Evolutionary conservation across 2,113 vertebrate genomes (phyloP).

Genomic region (Hystrix cristata): DNA sequence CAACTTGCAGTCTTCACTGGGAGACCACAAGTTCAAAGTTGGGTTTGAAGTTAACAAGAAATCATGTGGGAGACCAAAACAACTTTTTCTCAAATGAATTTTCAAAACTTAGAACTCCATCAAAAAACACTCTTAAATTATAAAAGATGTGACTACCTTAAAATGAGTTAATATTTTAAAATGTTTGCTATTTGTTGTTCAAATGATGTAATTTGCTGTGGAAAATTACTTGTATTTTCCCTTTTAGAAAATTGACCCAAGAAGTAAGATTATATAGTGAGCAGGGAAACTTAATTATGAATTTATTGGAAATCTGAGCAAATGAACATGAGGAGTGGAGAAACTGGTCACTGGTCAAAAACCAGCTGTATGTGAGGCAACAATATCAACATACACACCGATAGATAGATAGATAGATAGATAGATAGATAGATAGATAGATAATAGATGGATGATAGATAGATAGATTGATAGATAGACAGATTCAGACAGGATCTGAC

Average conservation of each 20-base stretch:
- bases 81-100: background rate
- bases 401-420: background rate
- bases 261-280: background rate
- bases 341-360: background rate
- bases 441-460: background rate
- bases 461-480: background rate
- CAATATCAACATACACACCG: background rate
- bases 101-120: background rate
- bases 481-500: background rate
- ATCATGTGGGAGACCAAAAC: background rate
- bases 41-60: background rate
- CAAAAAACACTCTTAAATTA: background rate
- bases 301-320: conserved; percentile 44
- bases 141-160: background rate
- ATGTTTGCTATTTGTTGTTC: background rate
- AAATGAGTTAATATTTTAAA: conserved; percentile 41
- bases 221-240: conserved; percentile 39
- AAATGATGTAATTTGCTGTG: background rate
- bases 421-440: background rate
- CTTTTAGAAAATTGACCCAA: background rate
- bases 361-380: background rate
- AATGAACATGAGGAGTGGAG: background rate
- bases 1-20: background rate
- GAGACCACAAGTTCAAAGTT: conserved; percentile 35
- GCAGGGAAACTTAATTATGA: background rate